Conservation (phyloP, 2,797 vertebrate species). For the Xyrichtys novacula region DNA sequence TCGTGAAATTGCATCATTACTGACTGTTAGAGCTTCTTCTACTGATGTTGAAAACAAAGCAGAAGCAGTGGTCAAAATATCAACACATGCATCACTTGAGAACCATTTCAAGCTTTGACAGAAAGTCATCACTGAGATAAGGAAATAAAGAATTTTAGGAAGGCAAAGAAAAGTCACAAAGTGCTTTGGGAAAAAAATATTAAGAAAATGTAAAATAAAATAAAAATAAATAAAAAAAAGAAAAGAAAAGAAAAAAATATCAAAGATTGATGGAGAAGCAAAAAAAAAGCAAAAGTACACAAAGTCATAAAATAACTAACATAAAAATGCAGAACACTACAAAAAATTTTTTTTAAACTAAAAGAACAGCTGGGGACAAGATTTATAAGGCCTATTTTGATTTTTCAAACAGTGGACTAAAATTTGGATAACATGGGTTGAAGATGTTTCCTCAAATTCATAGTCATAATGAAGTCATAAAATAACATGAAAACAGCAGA, state of each 20-base stretch:
- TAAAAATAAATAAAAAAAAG: too few relatives aligned
- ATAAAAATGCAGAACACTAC: neutral
- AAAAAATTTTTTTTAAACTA: neutral
- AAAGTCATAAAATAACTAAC: neutral
- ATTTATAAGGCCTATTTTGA: neutral
- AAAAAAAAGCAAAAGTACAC: slow-evolving; percentile 1
- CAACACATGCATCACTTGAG: neutral
- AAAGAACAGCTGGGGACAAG: neutral
- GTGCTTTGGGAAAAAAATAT: neutral
- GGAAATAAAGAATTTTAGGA: slow-evolving; percentile 7
- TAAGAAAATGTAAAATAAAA: too few relatives aligned
- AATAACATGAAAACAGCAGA: too few relatives aligned
- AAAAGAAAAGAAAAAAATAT: neutral
- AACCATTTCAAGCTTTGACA: neutral
- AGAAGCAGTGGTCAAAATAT: neutral
- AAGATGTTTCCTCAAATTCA: too few relatives aligned
- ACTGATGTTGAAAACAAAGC: neutral
- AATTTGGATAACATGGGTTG: too few relatives aligned
- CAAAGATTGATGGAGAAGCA: neutral
- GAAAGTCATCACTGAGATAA: neutral
- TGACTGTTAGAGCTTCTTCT: neutral
- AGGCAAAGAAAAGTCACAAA: neutral
- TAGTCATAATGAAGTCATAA: too few relatives aligned
- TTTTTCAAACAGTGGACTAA: too few relatives aligned
- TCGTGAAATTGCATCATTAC: slow-evolving; percentile 2